Conservation (phyloP, 2,113 vertebrate genomes). For the Leucosticte australis region DNA sequence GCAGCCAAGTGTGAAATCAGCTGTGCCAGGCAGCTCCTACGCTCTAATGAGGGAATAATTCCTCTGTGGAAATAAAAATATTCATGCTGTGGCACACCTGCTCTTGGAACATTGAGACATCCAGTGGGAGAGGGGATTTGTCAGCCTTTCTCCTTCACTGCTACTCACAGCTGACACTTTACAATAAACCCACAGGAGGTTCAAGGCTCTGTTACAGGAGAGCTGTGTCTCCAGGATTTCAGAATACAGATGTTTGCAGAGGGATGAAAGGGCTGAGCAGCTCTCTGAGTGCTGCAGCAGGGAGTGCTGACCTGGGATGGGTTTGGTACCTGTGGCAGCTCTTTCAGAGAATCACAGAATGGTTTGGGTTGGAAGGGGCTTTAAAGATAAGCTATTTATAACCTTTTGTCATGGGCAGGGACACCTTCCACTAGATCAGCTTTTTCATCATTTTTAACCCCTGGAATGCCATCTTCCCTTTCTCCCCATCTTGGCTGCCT, state of each 20-base stretch:
- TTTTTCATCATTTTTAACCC: not conserved
- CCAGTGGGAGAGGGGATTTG: not conserved
- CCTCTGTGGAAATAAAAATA: conserved; percentile 18
- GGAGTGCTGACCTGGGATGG: not conserved
- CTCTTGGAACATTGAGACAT: not conserved
- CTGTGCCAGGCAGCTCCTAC: not conserved
- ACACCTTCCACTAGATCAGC: not conserved
- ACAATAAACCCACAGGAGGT: not conserved
- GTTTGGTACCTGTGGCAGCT: not conserved
- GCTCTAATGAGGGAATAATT: not conserved
- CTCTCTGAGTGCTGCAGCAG: not conserved
- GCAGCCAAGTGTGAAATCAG: conserved; percentile 24
- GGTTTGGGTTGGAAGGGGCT: not conserved
- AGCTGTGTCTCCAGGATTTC: not conserved
- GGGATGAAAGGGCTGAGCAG: not conserved
- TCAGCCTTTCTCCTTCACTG: not conserved
- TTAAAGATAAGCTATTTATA: not conserved
- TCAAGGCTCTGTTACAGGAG: not conserved
- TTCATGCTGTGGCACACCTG: not conserved
- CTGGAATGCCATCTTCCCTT: not conserved
- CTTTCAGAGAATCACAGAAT: not conserved
- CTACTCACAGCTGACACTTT: not conserved
- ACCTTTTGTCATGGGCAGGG: accelerated
- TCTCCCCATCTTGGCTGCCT: not conserved
- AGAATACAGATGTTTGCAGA: not conserved